A percentile compares a stretch with the other conserved stretches of the same genome.
phyloP scores from a whole-genome alignment of 1,140 invertebrate species.

The Steinernema khuongi region DNA sequence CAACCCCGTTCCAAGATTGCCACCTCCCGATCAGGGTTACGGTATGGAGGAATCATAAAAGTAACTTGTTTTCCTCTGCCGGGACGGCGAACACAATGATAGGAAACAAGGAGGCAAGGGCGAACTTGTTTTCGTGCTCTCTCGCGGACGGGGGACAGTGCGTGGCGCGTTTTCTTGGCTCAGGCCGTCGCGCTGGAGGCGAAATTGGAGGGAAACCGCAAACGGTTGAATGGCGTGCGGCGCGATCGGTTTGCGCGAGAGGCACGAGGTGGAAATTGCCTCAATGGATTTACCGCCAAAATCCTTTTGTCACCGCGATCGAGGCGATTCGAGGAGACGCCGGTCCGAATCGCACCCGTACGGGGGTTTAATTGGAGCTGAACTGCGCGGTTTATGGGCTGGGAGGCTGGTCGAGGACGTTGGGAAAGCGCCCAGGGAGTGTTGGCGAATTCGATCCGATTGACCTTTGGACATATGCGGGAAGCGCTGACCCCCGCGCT shows the following conservation, averaged over 20 bases:
- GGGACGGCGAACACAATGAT: too few relatives aligned
- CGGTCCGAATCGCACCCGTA: background rate
- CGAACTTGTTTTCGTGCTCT: too few relatives aligned
- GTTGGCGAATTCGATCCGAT: background rate
- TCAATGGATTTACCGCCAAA: conserved; percentile 13
- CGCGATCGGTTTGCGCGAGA: conserved; percentile 9
- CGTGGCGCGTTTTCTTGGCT: too few relatives aligned
- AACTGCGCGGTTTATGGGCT: background rate
- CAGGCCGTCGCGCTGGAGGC: background rate
- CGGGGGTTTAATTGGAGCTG: conserved; percentile 1
- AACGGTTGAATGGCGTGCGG: background rate
- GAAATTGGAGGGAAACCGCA: conserved; percentile 14
- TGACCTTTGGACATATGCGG: conserved; percentile 2
- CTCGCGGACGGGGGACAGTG: too few relatives aligned
- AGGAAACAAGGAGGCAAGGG: too few relatives aligned
- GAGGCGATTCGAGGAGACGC: background rate
- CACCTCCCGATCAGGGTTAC: too few relatives aligned
- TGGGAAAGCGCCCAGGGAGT: background rate
- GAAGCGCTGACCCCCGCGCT: background rate
- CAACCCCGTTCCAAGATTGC: too few relatives aligned
- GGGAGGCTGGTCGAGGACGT: background rate
- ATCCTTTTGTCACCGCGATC: background rate
- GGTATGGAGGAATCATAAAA: too few relatives aligned
- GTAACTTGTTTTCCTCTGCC: too few relatives aligned
- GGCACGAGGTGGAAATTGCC: conserved; percentile 6